Conservation (phyloP, 2,797 vertebrate species). For the Percopsis omiscomaycus region DNA sequence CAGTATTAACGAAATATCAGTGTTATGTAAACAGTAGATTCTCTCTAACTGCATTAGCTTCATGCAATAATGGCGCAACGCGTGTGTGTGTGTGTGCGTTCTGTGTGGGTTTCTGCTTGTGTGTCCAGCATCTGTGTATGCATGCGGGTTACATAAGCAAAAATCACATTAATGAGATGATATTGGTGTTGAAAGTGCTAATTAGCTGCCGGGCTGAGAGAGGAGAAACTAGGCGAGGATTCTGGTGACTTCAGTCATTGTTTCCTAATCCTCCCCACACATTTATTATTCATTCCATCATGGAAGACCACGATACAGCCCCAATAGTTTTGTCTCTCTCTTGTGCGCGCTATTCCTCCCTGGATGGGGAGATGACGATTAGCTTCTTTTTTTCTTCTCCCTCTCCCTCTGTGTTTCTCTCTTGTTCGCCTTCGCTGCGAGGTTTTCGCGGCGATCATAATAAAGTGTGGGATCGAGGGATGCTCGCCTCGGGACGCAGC, state of each 20-base stretch:
- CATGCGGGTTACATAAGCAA: slow-evolving; percentile 71
- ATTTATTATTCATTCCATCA: slow-evolving; percentile 78
- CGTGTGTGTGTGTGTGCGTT: slow-evolving; percentile 28
- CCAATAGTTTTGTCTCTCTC: slow-evolving; percentile 61
- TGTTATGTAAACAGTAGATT: slow-evolving; percentile 39
- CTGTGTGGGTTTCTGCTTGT: slow-evolving; percentile 34
- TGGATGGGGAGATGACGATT: slow-evolving; percentile 60
- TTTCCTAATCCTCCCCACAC: slow-evolving; percentile 73
- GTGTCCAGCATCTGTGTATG: slow-evolving; percentile 12
- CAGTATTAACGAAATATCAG: slow-evolving; percentile 33
- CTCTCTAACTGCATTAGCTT: slow-evolving; percentile 53
- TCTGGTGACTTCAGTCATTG: slow-evolving; percentile 71
- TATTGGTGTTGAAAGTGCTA: slow-evolving; percentile 78
- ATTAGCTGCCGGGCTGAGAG: slow-evolving; percentile 74
- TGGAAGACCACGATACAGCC: slow-evolving; percentile 58
- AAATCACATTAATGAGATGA: slow-evolving; percentile 76
- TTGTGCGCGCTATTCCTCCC: slow-evolving; percentile 39
- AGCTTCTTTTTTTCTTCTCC: slow-evolving; percentile 17
- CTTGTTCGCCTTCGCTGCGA: slow-evolving; percentile 43
- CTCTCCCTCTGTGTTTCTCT: slow-evolving; percentile 49
- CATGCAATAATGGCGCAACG: slow-evolving; percentile 64
- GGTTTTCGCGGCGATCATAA: slow-evolving; percentile 68
- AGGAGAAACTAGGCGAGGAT: slow-evolving; percentile 73
- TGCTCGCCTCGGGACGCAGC: slow-evolving; percentile 72
- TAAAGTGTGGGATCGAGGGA: slow-evolving; percentile 65